Conservation (phyloP, 2,113 vertebrate species). For the Notothenia coriiceps region DNA sequence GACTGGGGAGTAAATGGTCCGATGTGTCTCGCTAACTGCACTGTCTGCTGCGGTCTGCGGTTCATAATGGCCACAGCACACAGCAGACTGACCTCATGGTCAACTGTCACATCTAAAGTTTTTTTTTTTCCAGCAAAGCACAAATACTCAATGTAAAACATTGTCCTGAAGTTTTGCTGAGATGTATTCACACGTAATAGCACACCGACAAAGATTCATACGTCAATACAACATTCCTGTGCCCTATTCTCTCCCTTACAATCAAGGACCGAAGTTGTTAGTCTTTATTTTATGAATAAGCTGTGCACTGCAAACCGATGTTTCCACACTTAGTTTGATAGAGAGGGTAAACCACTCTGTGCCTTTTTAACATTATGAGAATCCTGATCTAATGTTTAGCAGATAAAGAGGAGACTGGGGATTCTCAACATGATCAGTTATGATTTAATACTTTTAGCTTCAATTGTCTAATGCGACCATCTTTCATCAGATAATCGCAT, state of each 20-base stretch:
- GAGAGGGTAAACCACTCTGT: background rate
- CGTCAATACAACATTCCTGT: background rate
- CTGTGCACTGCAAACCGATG: background rate
- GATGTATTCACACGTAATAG: background rate
- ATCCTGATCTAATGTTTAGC: too few species aligned
- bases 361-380: background rate
- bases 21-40: conserved; percentile 24
- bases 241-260: background rate
- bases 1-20: background rate
- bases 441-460: background rate
- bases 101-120: background rate
- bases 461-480: background rate
- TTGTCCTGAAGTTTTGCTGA: background rate
- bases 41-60: conserved; percentile 13
- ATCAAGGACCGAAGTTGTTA: background rate
- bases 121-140: background rate
- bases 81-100: conserved; percentile 27
- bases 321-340: too few species aligned
- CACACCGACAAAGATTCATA: background rate
- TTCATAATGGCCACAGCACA: conserved; percentile 20
- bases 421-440: background rate
- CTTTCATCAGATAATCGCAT: background rate
- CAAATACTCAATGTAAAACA: background rate
- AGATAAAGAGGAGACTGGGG: background rate
- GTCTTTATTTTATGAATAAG: background rate